Base-by-base conservation (phyloP, 2,888 invertebrate species). In the Campoplex nolae region DNA sequence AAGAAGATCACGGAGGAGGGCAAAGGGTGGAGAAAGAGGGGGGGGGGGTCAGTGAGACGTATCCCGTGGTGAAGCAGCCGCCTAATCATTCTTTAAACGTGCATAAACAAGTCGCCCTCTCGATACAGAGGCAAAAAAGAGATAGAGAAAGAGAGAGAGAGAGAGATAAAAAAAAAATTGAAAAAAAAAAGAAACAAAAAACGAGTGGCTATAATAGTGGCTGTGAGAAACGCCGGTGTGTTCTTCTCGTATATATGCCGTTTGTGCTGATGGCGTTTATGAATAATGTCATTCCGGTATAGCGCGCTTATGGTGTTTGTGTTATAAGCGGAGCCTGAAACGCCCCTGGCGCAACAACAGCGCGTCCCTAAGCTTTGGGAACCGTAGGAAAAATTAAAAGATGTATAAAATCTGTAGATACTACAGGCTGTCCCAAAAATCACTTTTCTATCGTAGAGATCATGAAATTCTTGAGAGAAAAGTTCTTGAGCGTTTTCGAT, bases 21-120 rank as follows among this genome's bases (percentile, higher is more conserved):
- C 67, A 67, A 75, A 67, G 88, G 71, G 75, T 82, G 86, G 48
- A 65, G 54, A 82, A 83, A 84, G 74, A 68, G 71, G 78, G 6
- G 3, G 3, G 4, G 38, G 6, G 90, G 90, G 91, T 90, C 88
- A 91, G 88, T 88, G 89, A 88, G 90, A 90, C 88, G 90, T 88
- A 93, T 92, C 93, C 94, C 91, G 93, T 89, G 85, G 94, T 88
- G 93, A 91, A 90, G 90, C 92, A 90, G 91, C 92, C 92, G 94
- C 93, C 94, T 94, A 94, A 94, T 94, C 94, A 94, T 94, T 94
- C 94, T 94, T 94, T 94, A 94, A 94, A 94, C 92, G 94, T 91
- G 93, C 93, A 93, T 94, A 94, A 94, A 94, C 94, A 93, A 94
- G 93, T 93, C 92, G 88, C 91, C 90, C 87, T 88, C 88, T 88